Conservation (phyloP, 2,797 vertebrate species). For the Neostethus bicornis region DNA sequence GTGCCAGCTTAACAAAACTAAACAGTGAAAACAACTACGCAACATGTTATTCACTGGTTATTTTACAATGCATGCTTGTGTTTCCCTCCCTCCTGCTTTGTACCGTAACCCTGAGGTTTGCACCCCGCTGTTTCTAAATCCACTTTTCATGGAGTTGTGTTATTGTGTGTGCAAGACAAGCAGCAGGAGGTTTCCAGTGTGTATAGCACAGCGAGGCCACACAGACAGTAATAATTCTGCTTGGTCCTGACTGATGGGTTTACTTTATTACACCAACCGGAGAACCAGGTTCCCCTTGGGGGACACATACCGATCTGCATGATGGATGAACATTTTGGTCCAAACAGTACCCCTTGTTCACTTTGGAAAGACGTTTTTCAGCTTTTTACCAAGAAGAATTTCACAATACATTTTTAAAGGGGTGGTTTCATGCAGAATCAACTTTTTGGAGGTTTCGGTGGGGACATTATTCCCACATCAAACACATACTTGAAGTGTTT, state of each 20-base stretch:
- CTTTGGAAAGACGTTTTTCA: constrained; percentile 28
- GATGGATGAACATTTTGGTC: constrained; percentile 77
- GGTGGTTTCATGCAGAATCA: no score
- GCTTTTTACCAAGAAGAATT: constrained; percentile 28
- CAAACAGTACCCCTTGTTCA: constrained; percentile 44
- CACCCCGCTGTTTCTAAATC: constrained; percentile 43
- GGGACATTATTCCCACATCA: no score
- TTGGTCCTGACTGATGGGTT: constrained; percentile 72
- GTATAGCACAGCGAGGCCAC: constrained; percentile 63
- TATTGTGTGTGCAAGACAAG: constrained; percentile 43
- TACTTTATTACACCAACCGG: constrained; percentile 72
- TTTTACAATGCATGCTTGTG: constrained; percentile 5
- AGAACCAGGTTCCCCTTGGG: constrained; percentile 65
- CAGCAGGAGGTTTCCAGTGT: constrained; percentile 59
- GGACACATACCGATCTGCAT: constrained; percentile 76
- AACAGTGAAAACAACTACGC: constrained; percentile 10
- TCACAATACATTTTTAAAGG: no score
- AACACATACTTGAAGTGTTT: no score
- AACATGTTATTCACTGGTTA: constrained; percentile 11
- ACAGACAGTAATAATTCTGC: constrained; percentile 61
- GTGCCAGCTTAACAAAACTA: no score
- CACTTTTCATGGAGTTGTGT: constrained; percentile 38
- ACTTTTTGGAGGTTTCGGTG: no score
- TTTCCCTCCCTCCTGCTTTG: constrained; percentile 19
- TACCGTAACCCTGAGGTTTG: constrained; percentile 23